Percentiles rank a stretch among this genome's conserved stretches.
phyloP scores from a whole-genome alignment of 2,797 vertebrate species.

The Ctenopoma kingsleyae region DNA sequence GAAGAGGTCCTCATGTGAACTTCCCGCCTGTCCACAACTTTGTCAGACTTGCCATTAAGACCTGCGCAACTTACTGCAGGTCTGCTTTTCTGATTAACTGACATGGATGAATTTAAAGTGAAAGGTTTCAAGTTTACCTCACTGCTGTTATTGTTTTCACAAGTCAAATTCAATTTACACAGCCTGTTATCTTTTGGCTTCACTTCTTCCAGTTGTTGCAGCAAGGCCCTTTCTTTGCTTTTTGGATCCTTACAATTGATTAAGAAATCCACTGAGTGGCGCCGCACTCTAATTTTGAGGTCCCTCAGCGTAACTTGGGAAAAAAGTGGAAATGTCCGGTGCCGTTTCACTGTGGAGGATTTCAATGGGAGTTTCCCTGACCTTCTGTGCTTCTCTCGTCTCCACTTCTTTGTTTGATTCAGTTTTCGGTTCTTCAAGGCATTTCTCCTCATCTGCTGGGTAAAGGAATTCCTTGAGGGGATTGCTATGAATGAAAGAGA shows the following conservation, averaged over 20 bases:
- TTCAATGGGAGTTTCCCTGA: constrained; percentile 61
- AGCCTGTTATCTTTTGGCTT: constrained; percentile 46
- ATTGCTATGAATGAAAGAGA: constrained; percentile 75
- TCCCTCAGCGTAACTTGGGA: constrained; percentile 77
- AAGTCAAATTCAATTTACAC: constrained; percentile 20
- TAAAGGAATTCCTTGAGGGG: constrained; percentile 85
- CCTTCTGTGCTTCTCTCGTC: constrained; percentile 73
- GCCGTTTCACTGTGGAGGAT: constrained; percentile 40
- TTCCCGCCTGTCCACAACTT: constrained; percentile 49
- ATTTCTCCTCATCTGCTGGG: constrained; percentile 86
- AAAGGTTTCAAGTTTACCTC: constrained; percentile 74
- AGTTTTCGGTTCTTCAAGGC: constrained; percentile 81
- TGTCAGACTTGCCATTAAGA: constrained; percentile 51
- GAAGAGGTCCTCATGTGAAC: constrained; percentile 61
- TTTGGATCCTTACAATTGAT: constrained; percentile 80
- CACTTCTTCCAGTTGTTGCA: constrained; percentile 73
- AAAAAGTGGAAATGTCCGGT: constrained; percentile 42
- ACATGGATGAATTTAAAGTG: constrained; percentile 59
- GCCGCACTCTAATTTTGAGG: constrained; percentile 76
- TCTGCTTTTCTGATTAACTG: constrained; percentile 35
- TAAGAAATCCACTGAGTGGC: constrained; percentile 82
- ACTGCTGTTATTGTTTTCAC: constrained; percentile 37
- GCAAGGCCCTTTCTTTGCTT: constrained; percentile 77
- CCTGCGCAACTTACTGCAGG: constrained; percentile 27
- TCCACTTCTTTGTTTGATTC: constrained; percentile 79